Conservation (phyloP, 2,797 vertebrate genomes). For the Pempheris klunzingeri region DNA sequence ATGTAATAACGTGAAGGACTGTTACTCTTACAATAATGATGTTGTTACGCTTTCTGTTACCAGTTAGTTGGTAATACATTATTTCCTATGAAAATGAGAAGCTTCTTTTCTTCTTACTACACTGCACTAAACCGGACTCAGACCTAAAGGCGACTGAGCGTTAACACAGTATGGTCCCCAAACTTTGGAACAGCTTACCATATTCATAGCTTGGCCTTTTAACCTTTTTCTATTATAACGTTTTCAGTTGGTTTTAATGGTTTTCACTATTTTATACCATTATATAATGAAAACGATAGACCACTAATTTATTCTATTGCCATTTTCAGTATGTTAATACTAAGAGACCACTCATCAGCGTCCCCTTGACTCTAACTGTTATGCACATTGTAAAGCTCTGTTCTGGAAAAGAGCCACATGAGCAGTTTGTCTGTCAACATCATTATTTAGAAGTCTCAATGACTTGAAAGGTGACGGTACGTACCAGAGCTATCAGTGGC, state of each 20-base stretch:
- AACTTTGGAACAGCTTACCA: no score
- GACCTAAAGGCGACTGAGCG: neutral
- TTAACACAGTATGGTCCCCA: neutral
- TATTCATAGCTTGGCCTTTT: no score
- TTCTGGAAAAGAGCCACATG: neutral
- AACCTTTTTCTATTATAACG: no score
- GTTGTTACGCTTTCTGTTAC: neutral
- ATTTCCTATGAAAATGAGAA: neutral
- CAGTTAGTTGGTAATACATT: neutral
- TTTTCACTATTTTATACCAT: neutral
- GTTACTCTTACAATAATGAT: no score
- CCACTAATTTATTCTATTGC: no score
- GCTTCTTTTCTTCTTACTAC: neutral
- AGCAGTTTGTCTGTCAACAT: no score
- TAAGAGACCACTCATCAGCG: neutral
- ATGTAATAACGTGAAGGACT: no score
- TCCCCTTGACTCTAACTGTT: neutral
- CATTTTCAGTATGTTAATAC: neutral
- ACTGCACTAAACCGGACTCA: neutral
- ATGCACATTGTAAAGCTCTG: neutral
- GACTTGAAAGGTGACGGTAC: slow-evolving; percentile 12
- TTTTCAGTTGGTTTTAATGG: neutral
- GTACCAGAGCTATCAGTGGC: slow-evolving; percentile 85
- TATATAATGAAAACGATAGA: no score
- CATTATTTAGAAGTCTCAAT: no score